phyloP scores from a whole-genome alignment of 2,797 vertebrate species.

The Xyrichtys novacula region DNA sequence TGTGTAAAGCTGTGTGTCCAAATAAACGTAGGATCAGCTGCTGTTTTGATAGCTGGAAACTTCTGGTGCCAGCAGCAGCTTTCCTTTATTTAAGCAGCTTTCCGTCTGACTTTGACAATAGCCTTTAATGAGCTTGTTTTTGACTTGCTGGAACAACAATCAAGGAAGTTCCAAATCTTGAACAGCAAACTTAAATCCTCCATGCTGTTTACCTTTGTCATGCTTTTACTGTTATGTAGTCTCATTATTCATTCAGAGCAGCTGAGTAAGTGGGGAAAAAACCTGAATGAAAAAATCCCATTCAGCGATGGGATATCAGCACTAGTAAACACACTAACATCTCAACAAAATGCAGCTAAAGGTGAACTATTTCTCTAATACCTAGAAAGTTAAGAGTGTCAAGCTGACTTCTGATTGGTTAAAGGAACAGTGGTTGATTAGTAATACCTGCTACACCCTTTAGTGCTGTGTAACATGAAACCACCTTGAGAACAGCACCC shows the following conservation, averaged over 20 bases:
- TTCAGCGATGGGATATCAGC: too few species aligned
- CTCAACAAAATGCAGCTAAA: too few species aligned
- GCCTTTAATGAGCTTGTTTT: background rate
- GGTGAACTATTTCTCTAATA: too few species aligned
- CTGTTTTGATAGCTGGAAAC: background rate
- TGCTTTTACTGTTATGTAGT: background rate
- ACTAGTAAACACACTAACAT: too few species aligned
- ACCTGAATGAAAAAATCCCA: too few species aligned
- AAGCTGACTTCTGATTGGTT: too few species aligned
- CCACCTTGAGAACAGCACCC: too few species aligned
- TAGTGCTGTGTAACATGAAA: too few species aligned
- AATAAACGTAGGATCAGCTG: background rate
- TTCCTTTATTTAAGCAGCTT: background rate
- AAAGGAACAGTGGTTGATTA: too few species aligned
- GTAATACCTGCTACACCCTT: too few species aligned
- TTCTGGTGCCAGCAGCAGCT: background rate
- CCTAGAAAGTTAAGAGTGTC: too few species aligned
- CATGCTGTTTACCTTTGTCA: background rate
- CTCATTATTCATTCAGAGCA: background rate
- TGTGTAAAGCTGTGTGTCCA: background rate
- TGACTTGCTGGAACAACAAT: background rate
- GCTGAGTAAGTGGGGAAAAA: background rate
- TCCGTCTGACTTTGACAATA: background rate
- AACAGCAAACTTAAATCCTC: too few species aligned
- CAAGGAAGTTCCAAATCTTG: background rate